Percentiles rank a stretch among this genome's conserved stretches.
Conservation (phyloP, 2,797 vertebrate species). For the Selene dorsalis region DNA sequence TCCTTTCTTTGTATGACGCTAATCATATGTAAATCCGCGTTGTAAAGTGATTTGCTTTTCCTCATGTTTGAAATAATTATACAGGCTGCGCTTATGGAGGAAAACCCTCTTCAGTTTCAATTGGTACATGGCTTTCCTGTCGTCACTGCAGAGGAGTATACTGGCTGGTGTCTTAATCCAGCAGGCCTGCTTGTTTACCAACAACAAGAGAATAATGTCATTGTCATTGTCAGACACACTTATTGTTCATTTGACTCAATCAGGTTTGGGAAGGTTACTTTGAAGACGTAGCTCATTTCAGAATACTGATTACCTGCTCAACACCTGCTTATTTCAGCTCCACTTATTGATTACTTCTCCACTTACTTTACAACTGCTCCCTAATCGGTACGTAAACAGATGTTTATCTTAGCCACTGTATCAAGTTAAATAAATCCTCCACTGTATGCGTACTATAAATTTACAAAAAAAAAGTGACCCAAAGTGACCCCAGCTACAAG, state of each 20-base stretch:
- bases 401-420: slow-evolving; percentile 32
- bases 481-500: too few relatives aligned
- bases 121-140: slow-evolving; percentile 74
- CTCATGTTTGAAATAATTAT: slow-evolving; percentile 85
- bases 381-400: slow-evolving; percentile 42
- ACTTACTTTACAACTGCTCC: slow-evolving; percentile 44
- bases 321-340: slow-evolving; percentile 65
- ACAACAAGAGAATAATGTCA: slow-evolving; percentile 76
- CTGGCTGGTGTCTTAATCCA: slow-evolving; percentile 77
- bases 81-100: slow-evolving; percentile 73
- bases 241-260: slow-evolving; percentile 80
- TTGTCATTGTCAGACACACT: slow-evolving; percentile 76
- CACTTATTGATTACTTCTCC: slow-evolving; percentile 59
- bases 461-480: slow-evolving; percentile 15
- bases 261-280: slow-evolving; percentile 78
- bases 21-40: slow-evolving; percentile 86
- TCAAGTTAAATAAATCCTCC: slow-evolving; percentile 29
- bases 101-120: slow-evolving; percentile 81
- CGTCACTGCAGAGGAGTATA: slow-evolving; percentile 71
- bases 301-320: slow-evolving; percentile 79
- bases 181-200: slow-evolving; percentile 78
- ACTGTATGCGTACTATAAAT: slow-evolving; percentile 15
- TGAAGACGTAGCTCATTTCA: slow-evolving; percentile 68
- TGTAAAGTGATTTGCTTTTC: slow-evolving; percentile 85
- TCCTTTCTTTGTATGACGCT: slow-evolving; percentile 81